phyloP scores from a whole-genome alignment of 1,140 invertebrate genomes.

The Zaprionus camerounensis region DNA sequence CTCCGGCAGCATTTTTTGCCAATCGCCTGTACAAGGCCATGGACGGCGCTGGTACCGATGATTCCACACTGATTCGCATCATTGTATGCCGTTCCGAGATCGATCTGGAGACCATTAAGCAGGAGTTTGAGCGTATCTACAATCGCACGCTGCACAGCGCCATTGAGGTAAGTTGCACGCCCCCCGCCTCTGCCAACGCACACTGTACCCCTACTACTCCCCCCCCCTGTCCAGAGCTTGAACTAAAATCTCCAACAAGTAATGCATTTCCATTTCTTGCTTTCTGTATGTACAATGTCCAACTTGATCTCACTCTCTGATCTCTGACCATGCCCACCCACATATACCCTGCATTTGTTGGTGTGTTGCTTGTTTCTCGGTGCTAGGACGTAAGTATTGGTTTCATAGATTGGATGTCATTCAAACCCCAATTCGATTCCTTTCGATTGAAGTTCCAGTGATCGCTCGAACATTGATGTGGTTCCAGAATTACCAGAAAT shows the following conservation, averaged over 20 bases:
- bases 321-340: constrained; percentile 6
- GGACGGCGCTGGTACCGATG: constrained; percentile 90
- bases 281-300: constrained; percentile 30
- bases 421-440: constrained; percentile 1
- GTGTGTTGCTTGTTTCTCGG: constrained; percentile 20
- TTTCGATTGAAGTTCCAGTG: constrained; percentile 2
- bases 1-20: constrained; percentile 90
- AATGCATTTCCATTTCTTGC: constrained; percentile 36
- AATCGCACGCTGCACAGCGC: constrained; percentile 89
- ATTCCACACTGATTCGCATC: constrained; percentile 89
- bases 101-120: constrained; percentile 89
- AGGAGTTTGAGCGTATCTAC: constrained; percentile 88
- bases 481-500: background rate
- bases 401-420: constrained; percentile 11
- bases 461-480: background rate
- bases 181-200: no score
- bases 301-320: constrained; percentile 7
- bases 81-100: constrained; percentile 90
- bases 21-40: constrained; percentile 89
- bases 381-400: constrained; percentile 54
- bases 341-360: background rate
- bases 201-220: background rate
- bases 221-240: background rate
- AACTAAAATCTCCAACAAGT: constrained; percentile 8
- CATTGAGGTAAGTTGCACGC: constrained; percentile 86